These are phyloP conservation scores for Exocentrus adspersus DNA, from an alignment of 2,888 invertebrate genomes.

Conservation along the genomic window DNA sequence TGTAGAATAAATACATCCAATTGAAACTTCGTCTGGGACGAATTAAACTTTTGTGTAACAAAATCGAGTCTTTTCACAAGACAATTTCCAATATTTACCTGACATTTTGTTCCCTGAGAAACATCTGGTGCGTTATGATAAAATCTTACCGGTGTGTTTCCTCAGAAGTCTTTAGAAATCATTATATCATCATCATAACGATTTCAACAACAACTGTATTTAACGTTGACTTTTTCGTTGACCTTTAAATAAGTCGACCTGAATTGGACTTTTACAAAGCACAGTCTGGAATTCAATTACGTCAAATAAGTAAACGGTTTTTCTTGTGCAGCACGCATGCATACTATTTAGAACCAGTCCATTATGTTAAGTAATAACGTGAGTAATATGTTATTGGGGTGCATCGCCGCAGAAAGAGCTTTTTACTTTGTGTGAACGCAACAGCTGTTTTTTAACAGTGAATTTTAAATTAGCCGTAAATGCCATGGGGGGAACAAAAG, in stretches of 20 bases:
- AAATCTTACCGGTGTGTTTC: background rate
- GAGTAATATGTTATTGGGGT: conserved; percentile 19
- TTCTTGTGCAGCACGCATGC: conserved; percentile 14
- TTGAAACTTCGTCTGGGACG: no score
- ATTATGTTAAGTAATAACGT: conserved; percentile 23
- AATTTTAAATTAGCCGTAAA: conserved; percentile 13
- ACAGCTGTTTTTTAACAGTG: conserved; percentile 13
- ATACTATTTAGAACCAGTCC: conserved; percentile 27
- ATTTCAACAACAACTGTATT: conserved; percentile 15
- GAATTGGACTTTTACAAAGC: conserved; percentile 13
- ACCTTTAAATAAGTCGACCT: conserved; percentile 19
- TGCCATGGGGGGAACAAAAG: background rate
- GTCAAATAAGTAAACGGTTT: conserved; percentile 23
- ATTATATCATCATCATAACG: background rate
- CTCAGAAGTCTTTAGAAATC: conserved; percentile 3
- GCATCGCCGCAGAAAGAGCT: conserved; percentile 3
- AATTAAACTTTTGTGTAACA: no score
- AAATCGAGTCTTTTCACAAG: no score
- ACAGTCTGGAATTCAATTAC: conserved; percentile 20
- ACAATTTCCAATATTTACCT: background rate
- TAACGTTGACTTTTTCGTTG: conserved; percentile 24
- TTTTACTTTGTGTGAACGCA: conserved; percentile 2
- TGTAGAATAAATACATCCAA: no score
- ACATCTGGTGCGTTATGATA: background rate
- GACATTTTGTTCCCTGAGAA: background rate